Evolutionary conservation across 1,140 invertebrate species (phyloP).

Genomic region (Pogonomyrmex californicus): DNA sequence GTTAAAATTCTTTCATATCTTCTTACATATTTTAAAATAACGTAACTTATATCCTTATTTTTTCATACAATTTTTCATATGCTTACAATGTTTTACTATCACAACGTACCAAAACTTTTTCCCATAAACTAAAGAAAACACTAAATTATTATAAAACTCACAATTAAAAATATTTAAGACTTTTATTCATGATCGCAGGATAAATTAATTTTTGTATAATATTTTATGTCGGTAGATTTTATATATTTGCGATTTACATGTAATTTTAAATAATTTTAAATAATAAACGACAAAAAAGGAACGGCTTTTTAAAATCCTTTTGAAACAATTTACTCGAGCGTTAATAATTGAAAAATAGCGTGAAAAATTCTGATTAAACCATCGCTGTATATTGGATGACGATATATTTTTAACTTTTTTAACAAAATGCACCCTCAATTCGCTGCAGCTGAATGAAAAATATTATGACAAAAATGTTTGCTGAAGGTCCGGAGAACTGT

Average conservation of each 20-base stretch:
- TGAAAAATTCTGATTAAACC: slow-evolving; percentile 9
- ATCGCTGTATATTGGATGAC: slow-evolving; percentile 7
- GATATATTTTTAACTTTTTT: slow-evolving; percentile 58
- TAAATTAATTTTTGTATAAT: not conserved
- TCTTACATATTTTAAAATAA: not conserved
- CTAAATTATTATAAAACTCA: not conserved
- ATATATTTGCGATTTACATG: not conserved
- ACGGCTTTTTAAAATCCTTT: not conserved
- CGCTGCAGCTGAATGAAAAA: slow-evolving; percentile 1
- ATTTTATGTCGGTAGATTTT: not conserved
- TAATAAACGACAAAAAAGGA: not conserved
- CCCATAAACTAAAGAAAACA: not conserved
- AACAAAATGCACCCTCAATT: slow-evolving; percentile 17
- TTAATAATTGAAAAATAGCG: slow-evolving; percentile 18
- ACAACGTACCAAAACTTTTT: not conserved
- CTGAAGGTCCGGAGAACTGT: not conserved
- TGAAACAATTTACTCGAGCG: slow-evolving; percentile 34
- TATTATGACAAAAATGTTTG: slow-evolving; percentile 26
- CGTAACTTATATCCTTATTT: not conserved
- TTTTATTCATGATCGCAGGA: not conserved
- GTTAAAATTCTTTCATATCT: not conserved
- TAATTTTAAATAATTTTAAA: slow-evolving; percentile 39
- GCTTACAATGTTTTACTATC: not conserved
- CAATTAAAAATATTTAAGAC: not conserved
- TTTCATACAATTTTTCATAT: not conserved